Base-by-base conservation (phyloP, 2,113 vertebrate genomes). In the Shinisaurus crocodilurus region DNA sequence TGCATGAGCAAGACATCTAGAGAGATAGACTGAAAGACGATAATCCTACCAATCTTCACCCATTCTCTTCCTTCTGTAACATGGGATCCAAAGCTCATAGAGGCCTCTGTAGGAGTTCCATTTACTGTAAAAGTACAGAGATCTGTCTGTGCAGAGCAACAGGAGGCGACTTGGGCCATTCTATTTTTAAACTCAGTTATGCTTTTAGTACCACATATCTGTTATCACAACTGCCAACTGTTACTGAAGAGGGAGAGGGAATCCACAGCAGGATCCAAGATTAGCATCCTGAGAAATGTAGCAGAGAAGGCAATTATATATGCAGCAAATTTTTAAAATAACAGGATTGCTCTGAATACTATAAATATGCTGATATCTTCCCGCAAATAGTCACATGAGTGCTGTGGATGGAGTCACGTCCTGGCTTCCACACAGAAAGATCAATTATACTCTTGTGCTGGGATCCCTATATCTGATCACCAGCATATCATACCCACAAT, bases 111-210 rank as follows among this genome's bases (percentile, higher is more conserved):
- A n/a, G 50, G n/a, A 34, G 25, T 43, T 65, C 25, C 34, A 40
- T 77, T 80, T 34, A 37, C 65, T 69, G 25, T 32, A 54, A 69
- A 90, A 40, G 63, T 69, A 37, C 34, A 43, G 65, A 43, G 63
- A 43, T 72, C 63, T 43, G n/a, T 48, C 48, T 45, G 29, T 27
- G 6, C 43, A 37, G 5, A 57, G 76, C 65, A 72, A 82, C 10
- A n/a, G 76, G 45, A 79, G 37, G 37, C 20, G 48, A 72, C 27
- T 27, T 79, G 43, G 34, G 45, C 65, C 13, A 67, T 80, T 90
- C n/a, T 85, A 85, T 85, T 90, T 90, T 90, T 82, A 90, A 60
- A 80, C 29, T 40, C 63, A 60, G 65, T 57, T 45, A 79, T 84
- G 45, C 32, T 85, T 48, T 85, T 69, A 34, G 37, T 72, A 81